Conservation (phyloP, 1,140 invertebrate species). For the Chymomyza costata region DNA sequence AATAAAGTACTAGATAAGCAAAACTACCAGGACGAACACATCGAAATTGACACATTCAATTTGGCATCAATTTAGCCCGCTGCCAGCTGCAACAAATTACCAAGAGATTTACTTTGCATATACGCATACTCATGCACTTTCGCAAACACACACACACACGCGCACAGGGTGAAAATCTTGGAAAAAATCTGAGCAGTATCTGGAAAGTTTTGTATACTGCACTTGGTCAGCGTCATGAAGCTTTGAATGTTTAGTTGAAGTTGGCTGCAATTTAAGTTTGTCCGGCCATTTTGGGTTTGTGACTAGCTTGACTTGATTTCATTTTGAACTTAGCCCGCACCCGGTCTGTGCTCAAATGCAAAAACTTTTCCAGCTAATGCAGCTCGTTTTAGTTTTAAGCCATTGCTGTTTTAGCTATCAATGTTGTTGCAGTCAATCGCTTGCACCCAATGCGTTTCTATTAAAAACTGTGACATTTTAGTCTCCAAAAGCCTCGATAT, state of each 20-base stretch:
- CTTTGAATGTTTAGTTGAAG: constrained; percentile 10
- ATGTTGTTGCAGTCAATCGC: constrained; percentile 49
- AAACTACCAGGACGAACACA: constrained; percentile 11
- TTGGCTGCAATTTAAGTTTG: constrained; percentile 62
- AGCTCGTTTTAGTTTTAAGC: no score
- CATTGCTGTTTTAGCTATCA: no score
- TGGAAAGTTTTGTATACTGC: no score
- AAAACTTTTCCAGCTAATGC: constrained; percentile 52
- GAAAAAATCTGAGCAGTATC: constrained; percentile 1
- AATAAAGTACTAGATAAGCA: no score
- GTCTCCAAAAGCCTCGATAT: constrained; percentile 2
- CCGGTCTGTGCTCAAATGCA: constrained; percentile 42
- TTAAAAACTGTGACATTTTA: constrained; percentile 28
- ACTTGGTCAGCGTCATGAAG: constrained; percentile 11
- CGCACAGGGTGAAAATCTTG: not conserved
- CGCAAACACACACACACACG: no score
- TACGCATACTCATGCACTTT: no score
- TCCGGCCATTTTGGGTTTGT: constrained; percentile 16
- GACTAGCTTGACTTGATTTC: constrained; percentile 45
- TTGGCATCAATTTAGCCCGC: constrained; percentile 49
- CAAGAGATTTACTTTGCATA: constrained; percentile 43
- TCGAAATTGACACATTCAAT: constrained; percentile 65
- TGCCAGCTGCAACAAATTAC: constrained; percentile 53
- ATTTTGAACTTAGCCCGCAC: constrained; percentile 66
- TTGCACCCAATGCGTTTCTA: constrained; percentile 51